Evolutionary conservation across 64 coral and sea anemone genomes (phyloP), one percentile per base, ranked within the genome.

Genomic region (Pachyseris speciosa): DNA sequence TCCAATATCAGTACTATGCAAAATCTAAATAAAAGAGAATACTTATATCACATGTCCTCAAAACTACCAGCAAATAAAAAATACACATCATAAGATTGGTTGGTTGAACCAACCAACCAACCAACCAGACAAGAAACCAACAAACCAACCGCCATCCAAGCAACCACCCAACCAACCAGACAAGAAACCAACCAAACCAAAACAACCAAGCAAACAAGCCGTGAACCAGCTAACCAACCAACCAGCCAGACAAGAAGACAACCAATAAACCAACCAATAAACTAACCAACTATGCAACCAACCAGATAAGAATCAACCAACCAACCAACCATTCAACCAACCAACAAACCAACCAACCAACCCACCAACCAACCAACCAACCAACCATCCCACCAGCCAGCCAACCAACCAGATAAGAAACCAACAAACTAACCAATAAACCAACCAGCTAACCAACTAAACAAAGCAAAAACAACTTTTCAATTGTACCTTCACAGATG

Each of bases 401-500:
- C 17, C 7, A 13, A 25, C n/a, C 0, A 8, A 6, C 13, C 25
- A 17, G 16, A 53, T 2, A 26, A 10, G 9, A 55, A 10, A 10
- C 49, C 22, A 19, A 10, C 4, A 37, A 60, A 16, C 37, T 2
- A 22, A 67, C 60, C n/a, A n/a, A 9, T 71, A 44, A 37, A 36
- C 2, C 19, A 25, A 37, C 40, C 53, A 40, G 13, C 31, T 37
- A 4, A 22, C 42, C 19, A 7, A n/a, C 30, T 49, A 74, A 11
- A 12, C 8, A 7, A 24, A 16, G n/a, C 50, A 24, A 7, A 5
- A 37, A 25, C 0, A 75, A 37, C 0, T 69, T 7, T 22, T 20
- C 16, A 13, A 25, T 9, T 72, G 57, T 60, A 95, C 93, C 70
- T 91, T 79, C 78, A 37, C 93, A 91, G 17, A 49, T 80, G 25